Evolutionary conservation across 1,140 invertebrate species (phyloP), one percentile per base, ranked within the genome.

Genomic region (Panagrolaimus sp.): DNA sequence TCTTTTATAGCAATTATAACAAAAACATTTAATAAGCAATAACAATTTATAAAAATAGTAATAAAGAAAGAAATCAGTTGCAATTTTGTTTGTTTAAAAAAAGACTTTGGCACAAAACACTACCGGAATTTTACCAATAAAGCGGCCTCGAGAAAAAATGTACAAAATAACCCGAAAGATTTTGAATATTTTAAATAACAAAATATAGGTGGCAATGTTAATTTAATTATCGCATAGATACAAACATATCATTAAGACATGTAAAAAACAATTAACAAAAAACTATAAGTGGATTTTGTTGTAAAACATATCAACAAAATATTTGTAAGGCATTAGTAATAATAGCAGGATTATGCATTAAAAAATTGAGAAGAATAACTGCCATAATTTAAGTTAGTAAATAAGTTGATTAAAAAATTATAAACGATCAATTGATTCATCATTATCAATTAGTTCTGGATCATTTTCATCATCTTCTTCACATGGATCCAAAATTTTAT

Each of bases 371-470:
- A 38, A 38, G 7, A 38, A 38, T 38, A n/a, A n/a, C n/a, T 47
- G 13, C 16, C 7, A 38, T 38, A 2, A 38, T 38, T 7, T 38
- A 38, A 38, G 31, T 38, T 38, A 38, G 7, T 38, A 7, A 38
- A 4, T 38, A 38, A 38, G 31, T n/a, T 38, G 31, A 38, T 38
- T 47, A 47, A 4, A 47, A 47, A n/a, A 5, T 14, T 9, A 20
- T 47, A 20, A 14, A n/a, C 46, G 46, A 63, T 63, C 38, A 57
- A 57, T 57, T 11, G 51, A 57, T 27, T 57, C 27, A 11, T 57
- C 51, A 5, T 57, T 27, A 25, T 57, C 51, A 57, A 20, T 20
- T 1, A 20, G 20, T 20, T 57, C 13, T 5, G 51, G 51, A 16
- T 57, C 51, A 20, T 57, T n/a, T 57, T 57, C 51, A 57, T 57